phyloP scores from a whole-genome alignment of 2,888 invertebrate species.

The Dynastes tityus region DNA sequence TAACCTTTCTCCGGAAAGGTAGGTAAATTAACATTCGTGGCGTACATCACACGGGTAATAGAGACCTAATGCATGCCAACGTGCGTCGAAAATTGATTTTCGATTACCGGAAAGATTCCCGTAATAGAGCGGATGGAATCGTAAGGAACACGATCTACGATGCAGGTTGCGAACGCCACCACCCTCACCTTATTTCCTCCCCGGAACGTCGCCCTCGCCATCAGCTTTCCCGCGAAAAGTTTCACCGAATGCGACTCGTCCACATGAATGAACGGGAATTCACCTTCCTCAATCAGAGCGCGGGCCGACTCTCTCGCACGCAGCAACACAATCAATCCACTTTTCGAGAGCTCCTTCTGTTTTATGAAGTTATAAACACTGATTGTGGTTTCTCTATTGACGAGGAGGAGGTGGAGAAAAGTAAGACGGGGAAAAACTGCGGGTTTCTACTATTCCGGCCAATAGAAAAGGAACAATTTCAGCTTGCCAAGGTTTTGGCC shows the following conservation, averaged over 20 bases:
- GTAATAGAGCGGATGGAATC: slow-evolving; percentile 55
- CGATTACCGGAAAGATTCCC: slow-evolving; percentile 58
- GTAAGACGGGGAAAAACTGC: not conserved
- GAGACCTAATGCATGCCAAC: slow-evolving; percentile 53
- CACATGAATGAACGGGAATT: slow-evolving; percentile 55
- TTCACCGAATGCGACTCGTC: slow-evolving; percentile 3
- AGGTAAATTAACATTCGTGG: slow-evolving; percentile 49
- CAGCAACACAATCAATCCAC: slow-evolving; percentile 22
- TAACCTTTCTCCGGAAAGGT: too few species aligned
- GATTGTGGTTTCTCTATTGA: slow-evolving; percentile 58
- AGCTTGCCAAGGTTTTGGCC: too few species aligned
- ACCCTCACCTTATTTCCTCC: slow-evolving; percentile 51
- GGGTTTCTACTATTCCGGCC: too few species aligned
- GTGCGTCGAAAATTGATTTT: slow-evolving; percentile 58
- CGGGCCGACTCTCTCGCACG: too few species aligned
- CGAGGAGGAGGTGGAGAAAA: not conserved
- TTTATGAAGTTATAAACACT: slow-evolving; percentile 64
- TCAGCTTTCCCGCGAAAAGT: slow-evolving; percentile 34
- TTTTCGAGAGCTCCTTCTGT: slow-evolving; percentile 56
- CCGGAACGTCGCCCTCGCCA: slow-evolving; percentile 46
- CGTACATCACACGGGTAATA: slow-evolving; percentile 51
- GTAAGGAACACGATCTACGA: slow-evolving; percentile 52
- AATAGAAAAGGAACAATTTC: too few species aligned
- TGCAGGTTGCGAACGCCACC: slow-evolving; percentile 54
- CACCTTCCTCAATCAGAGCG: slow-evolving; percentile 58